A percentile compares a stretch with the other conserved stretches of the same genome.
phyloP scores from a whole-genome alignment of 2,888 invertebrate species.

The Hydropsyche betteni region DNA sequence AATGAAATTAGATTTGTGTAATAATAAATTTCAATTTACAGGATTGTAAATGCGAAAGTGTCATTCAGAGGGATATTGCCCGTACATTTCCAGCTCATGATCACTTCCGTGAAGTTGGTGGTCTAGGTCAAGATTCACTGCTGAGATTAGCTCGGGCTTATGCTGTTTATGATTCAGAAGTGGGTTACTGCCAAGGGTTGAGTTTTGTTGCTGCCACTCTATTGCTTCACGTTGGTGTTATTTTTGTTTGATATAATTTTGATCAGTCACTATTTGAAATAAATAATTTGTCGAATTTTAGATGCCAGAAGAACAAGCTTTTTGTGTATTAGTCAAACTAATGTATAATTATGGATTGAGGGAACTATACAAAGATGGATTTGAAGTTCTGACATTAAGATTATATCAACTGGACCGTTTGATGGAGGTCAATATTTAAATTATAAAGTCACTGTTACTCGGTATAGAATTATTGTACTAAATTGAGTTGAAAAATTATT shows the following conservation, averaged over 20 bases:
- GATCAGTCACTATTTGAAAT: conserved; percentile 2
- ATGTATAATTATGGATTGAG: conserved; percentile 97
- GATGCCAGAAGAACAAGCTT: conserved; percentile 99
- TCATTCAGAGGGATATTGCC: conserved; percentile 95
- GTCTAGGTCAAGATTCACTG: conserved; percentile 94
- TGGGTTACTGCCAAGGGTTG: conserved; percentile 98
- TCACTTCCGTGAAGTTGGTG: conserved; percentile 95
- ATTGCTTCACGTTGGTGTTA: conserved; percentile 84
- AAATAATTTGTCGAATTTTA: conserved; percentile 56
- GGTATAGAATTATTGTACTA: too few species aligned
- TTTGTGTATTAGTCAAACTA: conserved; percentile 93
- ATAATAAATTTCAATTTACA: conserved; percentile 57
- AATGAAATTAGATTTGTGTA: not conserved
- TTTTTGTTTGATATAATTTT: not conserved
- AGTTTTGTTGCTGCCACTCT: conserved; percentile 97
- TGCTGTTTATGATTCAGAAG: conserved; percentile 96
- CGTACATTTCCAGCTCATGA: conserved; percentile 99
- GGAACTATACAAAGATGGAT: conserved; percentile 95
- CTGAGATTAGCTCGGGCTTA: conserved; percentile 97
- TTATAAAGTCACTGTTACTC: conserved; percentile 44
- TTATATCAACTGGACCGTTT: conserved; percentile 94
- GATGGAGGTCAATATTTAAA: conserved; percentile 73
- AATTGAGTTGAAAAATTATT: conserved; percentile 51
- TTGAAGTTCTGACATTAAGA: conserved; percentile 93
- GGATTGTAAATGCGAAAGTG: conserved; percentile 95